Evolutionary conservation across 2,113 vertebrate genomes (phyloP).

Genomic region (Arizona elegans): DNA sequence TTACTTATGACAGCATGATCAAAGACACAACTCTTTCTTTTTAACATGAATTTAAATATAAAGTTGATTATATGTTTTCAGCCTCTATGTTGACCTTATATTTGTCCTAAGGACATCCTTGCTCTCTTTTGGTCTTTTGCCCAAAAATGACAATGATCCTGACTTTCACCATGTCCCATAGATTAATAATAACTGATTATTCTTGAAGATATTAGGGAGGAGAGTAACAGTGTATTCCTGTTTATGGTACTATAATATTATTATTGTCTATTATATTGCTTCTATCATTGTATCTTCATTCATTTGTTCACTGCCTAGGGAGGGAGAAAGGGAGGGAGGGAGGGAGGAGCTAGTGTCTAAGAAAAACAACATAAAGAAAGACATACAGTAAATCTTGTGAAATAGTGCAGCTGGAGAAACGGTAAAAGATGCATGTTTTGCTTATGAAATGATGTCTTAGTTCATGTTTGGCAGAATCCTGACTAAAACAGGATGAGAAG

Average conservation of each 20-base stretch:
- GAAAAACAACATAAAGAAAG: not conserved
- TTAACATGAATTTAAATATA: not conserved
- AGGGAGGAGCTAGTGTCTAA: not conserved
- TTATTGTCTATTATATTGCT: not conserved
- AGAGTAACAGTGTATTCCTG: not conserved
- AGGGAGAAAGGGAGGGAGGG: too few species aligned
- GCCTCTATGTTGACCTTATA: not conserved
- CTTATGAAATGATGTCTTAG: not conserved
- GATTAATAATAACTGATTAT: not conserved
- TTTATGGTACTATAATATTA: not conserved
- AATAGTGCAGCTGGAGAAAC: not conserved
- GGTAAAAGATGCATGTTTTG: not conserved
- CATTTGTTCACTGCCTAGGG: not conserved
- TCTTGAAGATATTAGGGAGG: not conserved
- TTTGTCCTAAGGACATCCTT: not conserved
- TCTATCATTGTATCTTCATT: not conserved
- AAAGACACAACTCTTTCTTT: not conserved
- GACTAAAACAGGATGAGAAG: not conserved
- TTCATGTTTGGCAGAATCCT: not conserved
- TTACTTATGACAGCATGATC: not conserved
- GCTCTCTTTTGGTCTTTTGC: not conserved
- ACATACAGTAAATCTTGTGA: not conserved
- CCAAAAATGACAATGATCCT: not conserved
- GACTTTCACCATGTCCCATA: not conserved
- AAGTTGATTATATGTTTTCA: not conserved